A percentile compares a stretch with the other conserved stretches of the same genome.
These are phyloP conservation scores for Formica exsecta DNA, from an alignment of 1,140 invertebrate species.

Conservation along the genomic window DNA sequence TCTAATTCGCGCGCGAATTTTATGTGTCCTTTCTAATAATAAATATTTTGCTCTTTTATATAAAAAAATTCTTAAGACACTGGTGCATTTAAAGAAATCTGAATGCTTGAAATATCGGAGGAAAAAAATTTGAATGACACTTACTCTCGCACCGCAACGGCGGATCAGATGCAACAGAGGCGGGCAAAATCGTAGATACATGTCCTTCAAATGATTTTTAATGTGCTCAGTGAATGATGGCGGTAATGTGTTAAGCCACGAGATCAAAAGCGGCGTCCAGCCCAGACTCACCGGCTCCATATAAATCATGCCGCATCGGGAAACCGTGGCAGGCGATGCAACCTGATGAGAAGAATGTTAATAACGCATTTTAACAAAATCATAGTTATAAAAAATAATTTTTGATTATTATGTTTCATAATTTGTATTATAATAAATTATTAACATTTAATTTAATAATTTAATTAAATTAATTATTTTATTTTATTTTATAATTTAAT, in stretches of 20 bases:
- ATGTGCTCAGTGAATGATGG: conserved; percentile 89
- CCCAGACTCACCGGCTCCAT: conserved; percentile 96
- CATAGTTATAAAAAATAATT: neutral
- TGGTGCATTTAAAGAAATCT: neutral
- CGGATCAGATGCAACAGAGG: conserved; percentile 90
- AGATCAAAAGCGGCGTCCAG: conserved; percentile 94
- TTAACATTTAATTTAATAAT: no score
- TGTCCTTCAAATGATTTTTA: conserved; percentile 88
- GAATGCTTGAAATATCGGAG: neutral
- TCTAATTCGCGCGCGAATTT: conserved; percentile 10
- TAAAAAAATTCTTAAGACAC: conserved; percentile 18
- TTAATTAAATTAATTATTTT: no score
- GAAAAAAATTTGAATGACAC: neutral
- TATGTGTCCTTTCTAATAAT: conserved; percentile 2
- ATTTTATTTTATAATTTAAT: no score
- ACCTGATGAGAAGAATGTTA: conserved; percentile 84
- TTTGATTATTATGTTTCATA: neutral
- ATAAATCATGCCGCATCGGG: conserved; percentile 98
- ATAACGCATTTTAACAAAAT: neutral
- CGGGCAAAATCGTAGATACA: conserved; percentile 94
- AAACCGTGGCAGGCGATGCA: conserved; percentile 95
- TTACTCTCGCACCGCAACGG: conserved; percentile 89
- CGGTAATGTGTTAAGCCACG: conserved; percentile 95
- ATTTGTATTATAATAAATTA: neutral
- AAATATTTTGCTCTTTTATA: neutral